Evolutionary conservation across 1,140 invertebrate species (phyloP), one percentile per base, ranked within the genome.

Genomic region (Temnothorax nylanderi): DNA sequence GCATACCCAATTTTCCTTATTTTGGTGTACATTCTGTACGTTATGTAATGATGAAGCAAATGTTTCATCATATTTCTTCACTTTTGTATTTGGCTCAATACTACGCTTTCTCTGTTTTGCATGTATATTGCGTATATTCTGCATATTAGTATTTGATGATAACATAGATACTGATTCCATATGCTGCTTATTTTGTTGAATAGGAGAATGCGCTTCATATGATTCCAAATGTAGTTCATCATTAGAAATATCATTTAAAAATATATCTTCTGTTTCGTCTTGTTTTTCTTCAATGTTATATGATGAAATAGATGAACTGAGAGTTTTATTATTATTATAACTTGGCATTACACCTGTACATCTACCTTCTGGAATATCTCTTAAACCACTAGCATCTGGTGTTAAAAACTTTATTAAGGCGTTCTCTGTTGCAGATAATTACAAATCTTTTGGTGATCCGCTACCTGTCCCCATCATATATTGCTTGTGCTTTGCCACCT

Each of bases 401-500:
- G 34, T 72, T 51, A 72, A 72, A 51, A 72, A 72, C 8, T 72
- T 34, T 49, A 49, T 16, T 34, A 72, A 37, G 10, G 49, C 26
- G 2, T 51, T 21, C 18, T 74, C 49, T 56, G 32, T 13, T 5
- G 0, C 47, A 54, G 26, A 34, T 74, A 74, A 74, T 13, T 54
- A 18, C 49, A 74, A 34, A 10, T 74, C 4, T n/a, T 74, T 74
- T 34, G 71, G 71, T 54, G 49, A 74, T 37, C 32, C 49, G 3
- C 71, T 49, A 74, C 18, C 32, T 47, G 65, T 69, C 11, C 8
- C 65, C 65, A 69, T 69, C 65, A 69, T 69, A 69, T 69, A 69
- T 11, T n/a, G 6, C 37, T 69, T 69, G 8, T 69, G 41, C 41
- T 69, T 69, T 47, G 65, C 65, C 6, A 69, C 41, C 21, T 69